These are phyloP conservation scores for Syndactyla subalaris DNA, from an alignment of 2,797 vertebrate species.

Conservation along the genomic window DNA sequence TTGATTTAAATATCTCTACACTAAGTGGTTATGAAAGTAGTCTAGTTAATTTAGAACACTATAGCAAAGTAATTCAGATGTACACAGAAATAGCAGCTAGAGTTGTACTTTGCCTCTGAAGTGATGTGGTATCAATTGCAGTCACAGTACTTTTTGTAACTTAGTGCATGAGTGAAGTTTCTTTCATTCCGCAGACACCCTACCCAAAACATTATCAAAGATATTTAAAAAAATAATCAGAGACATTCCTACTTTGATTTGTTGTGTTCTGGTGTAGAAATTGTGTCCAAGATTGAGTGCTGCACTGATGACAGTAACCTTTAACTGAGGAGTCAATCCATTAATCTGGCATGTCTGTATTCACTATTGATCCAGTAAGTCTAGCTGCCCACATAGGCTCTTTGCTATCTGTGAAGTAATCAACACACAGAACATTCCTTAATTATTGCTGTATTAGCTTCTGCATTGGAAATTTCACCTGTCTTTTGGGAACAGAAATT, in stretches of 20 bases:
- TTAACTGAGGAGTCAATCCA: background rate
- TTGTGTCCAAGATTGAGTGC: background rate
- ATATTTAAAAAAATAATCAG: background rate
- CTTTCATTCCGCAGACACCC: background rate
- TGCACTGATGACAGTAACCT: background rate
- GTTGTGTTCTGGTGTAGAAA: background rate
- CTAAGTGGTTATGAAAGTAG: background rate
- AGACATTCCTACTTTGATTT: background rate
- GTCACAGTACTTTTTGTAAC: background rate
- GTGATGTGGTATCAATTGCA: background rate
- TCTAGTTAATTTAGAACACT: background rate
- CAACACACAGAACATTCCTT: background rate
- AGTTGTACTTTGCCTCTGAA: background rate
- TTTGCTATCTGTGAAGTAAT: background rate
- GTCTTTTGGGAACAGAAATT: background rate
- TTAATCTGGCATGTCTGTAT: background rate
- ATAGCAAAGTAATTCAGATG: background rate
- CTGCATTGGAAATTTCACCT: background rate
- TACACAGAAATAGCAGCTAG: background rate
- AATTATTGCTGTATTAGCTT: background rate
- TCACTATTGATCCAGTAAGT: background rate
- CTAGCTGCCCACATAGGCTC: background rate
- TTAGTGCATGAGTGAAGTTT: background rate
- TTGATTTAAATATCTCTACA: background rate
- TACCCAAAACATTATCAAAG: background rate